Evolutionary conservation across 2,797 vertebrate genomes (phyloP), one percentile per base, ranked within the genome.

Genomic region (Caiman crocodilus): DNA sequence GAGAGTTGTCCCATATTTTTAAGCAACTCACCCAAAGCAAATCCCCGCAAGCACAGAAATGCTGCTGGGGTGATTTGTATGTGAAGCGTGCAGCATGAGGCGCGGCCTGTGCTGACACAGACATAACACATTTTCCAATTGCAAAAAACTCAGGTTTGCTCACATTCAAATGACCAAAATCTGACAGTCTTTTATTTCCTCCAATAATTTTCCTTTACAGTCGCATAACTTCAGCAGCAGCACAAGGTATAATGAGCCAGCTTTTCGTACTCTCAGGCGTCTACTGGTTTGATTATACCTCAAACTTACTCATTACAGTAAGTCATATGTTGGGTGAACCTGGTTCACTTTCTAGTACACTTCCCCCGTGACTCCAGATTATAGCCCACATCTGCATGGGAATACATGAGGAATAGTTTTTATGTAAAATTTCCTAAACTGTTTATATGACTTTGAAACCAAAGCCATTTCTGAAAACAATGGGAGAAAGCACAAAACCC

Each of bases 221-320:
- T 2, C 10, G 65, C 60, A 9, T 5, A 26, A 30, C 2, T 86
- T 77, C 20, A 2, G 21, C 69, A 73, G 60, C 60, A 61, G 60
- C 23, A 17, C 17, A 9, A 28, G 42, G 6, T 35, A 69, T 23
- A 2, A 71, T 2, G 10, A 71, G n/a, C 26, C 17, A 0, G 75
- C 17, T 42, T 76, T 57, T 32, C 4, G 2, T 71, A 2, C 23
- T 42, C 82, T 69, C 0, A 5, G 84, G 14, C 16, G 1, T 17
- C 6, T 69, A 61, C 87, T 12, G 63, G 26, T 10, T 35, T 0
- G 2, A 0, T 7, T 2, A 2, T 56, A 61, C n/a, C 65, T 75
- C 73, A 28, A 0, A 0, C 0, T n/a, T 12, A 26, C 23, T 57
- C 57, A 20, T 81, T 67, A 2, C 3, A 5, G 6, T 17, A 9